A percentile compares a stretch with the other conserved stretches of the same genome.
Conservation (phyloP, 2,888 invertebrate genomes). For the Entomobrya proxima region DNA sequence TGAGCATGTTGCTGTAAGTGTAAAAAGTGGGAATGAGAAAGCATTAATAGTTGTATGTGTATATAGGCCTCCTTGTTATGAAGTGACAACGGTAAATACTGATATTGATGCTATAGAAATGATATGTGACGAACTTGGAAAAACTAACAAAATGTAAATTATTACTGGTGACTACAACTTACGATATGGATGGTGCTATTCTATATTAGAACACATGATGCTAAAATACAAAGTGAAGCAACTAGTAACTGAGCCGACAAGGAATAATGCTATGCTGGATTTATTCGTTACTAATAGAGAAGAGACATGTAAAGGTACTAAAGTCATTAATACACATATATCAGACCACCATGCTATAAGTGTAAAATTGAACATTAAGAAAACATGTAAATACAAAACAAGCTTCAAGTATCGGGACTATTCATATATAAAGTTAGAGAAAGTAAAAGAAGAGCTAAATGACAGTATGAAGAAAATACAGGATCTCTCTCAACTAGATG, state of each 20-base stretch:
- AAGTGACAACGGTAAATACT: not conserved
- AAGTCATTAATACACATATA: not conserved
- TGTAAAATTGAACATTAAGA: not conserved
- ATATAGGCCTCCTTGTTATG: constrained; percentile 27
- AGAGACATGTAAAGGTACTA: not conserved
- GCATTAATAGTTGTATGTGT: constrained; percentile 1
- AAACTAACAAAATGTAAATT: not conserved
- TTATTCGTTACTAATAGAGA: constrained; percentile 8
- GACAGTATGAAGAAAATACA: not conserved
- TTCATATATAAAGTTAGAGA: not conserved
- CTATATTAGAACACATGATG: not conserved
- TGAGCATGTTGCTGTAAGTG: not conserved
- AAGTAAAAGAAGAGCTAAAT: not conserved
- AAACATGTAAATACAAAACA: not conserved
- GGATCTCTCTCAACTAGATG: not conserved
- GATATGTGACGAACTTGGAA: not conserved
- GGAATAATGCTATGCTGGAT: constrained; percentile 13
- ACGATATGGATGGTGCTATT: not conserved
- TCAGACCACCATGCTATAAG: constrained; percentile 11
- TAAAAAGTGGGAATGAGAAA: not conserved
- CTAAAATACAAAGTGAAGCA: not conserved
- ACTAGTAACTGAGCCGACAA: not conserved
- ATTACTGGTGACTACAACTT: constrained; percentile 1
- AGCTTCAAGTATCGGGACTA: not conserved
- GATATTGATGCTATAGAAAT: not conserved